Conservation (phyloP, 2,113 vertebrate genomes). For the Leuciscus idus region DNA sequence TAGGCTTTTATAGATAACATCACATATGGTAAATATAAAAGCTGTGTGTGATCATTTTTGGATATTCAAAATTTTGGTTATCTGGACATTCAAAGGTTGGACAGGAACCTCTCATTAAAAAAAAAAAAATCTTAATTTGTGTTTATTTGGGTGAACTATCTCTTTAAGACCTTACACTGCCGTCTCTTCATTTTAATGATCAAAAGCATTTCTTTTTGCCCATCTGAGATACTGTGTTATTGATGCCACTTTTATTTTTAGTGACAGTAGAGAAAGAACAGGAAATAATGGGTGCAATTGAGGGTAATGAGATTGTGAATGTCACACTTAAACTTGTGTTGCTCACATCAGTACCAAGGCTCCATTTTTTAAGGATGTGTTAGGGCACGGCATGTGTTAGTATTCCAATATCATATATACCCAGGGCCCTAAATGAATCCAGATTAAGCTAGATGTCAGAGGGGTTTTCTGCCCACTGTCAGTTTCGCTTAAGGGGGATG, state of each 20-base stretch:
- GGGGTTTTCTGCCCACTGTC: slow-evolving; percentile 63
- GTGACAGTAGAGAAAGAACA: not conserved
- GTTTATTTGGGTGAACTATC: too few relatives aligned
- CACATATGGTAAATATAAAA: too few relatives aligned
- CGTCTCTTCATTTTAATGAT: not conserved
- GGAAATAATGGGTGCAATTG: not conserved
- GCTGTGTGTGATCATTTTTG: too few relatives aligned
- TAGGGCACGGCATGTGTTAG: not conserved
- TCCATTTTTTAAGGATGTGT: not conserved
- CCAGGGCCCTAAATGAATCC: slow-evolving; percentile 47
- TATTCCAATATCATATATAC: slow-evolving; percentile 43
- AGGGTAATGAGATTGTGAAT: not conserved
- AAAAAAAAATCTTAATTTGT: too few relatives aligned
- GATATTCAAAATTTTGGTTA: too few relatives aligned
- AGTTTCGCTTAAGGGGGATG: slow-evolving; percentile 67
- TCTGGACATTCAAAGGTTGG: too few relatives aligned
- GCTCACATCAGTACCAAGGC: not conserved
- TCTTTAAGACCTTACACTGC: slow-evolving; percentile 45
- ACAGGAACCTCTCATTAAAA: too few relatives aligned
- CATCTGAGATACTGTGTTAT: not conserved
- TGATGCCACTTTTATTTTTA: not conserved
- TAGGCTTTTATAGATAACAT: too few relatives aligned
- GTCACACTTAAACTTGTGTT: not conserved
- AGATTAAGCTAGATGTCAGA: slow-evolving; percentile 63
- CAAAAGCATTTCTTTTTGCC: not conserved